Conservation (phyloP, 2,797 vertebrate genomes). For the Ispidina picta region DNA sequence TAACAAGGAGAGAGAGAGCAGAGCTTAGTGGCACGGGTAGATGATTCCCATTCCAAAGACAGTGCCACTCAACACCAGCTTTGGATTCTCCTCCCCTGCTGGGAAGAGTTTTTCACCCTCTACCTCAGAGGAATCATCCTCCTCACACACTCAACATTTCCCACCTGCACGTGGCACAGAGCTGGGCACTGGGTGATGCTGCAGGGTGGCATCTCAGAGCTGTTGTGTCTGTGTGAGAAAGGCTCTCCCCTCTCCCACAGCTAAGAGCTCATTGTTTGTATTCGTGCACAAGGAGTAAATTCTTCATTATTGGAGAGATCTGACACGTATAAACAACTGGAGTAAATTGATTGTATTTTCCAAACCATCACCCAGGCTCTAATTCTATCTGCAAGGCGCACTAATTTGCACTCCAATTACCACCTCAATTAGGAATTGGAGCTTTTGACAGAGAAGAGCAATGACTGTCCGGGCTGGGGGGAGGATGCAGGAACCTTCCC, state of each 20-base stretch:
- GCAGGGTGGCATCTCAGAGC: too few relatives aligned
- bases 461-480: not conserved
- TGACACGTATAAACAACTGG: slow-evolving; percentile 73
- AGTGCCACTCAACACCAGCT: not conserved
- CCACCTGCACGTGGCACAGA: not conserved
- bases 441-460: slow-evolving; percentile 46
- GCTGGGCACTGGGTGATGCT: not conserved
- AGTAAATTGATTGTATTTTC: slow-evolving; percentile 80
- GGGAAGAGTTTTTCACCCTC: not conserved
- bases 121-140: not conserved
- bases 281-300: slow-evolving; percentile 42
- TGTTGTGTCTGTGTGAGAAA: not conserved
- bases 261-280: slow-evolving; percentile 61
- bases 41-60: fast-evolving
- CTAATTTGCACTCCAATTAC: slow-evolving; percentile 75
- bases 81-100: not conserved
- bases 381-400: slow-evolving; percentile 74
- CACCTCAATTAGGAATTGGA: slow-evolving; percentile 70
- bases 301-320: slow-evolving; percentile 67
- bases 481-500: not conserved
- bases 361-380: slow-evolving; percentile 75
- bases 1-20: fast-evolving
- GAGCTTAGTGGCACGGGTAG: not conserved
- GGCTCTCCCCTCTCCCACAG: not conserved
- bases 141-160: too few relatives aligned